These are phyloP conservation scores for Cheilosia variabilis DNA, from an alignment of 2,888 invertebrate genomes.

Conservation along the genomic window DNA sequence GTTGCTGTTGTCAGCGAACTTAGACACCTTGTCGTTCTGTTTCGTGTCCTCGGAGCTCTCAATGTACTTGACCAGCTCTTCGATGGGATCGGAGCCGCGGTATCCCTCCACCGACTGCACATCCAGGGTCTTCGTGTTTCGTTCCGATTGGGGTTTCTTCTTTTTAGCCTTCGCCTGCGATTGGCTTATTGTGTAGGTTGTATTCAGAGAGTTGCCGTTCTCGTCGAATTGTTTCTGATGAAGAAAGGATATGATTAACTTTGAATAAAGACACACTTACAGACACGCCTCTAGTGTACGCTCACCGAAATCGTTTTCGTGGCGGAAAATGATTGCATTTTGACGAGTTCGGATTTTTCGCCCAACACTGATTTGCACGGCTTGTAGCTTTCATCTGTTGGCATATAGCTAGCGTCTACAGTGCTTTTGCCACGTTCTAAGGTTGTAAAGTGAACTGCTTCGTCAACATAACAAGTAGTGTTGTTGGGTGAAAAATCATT, in stretches of 20 bases:
- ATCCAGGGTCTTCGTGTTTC: constrained; percentile 84
- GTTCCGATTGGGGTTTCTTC: constrained; percentile 86
- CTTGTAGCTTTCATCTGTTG: constrained; percentile 80
- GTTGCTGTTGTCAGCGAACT: constrained; percentile 77
- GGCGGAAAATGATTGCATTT: constrained; percentile 76
- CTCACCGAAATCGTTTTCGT: constrained; percentile 78
- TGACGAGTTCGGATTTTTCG: constrained; percentile 77
- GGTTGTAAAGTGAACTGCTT: constrained; percentile 79
- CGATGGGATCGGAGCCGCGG: constrained; percentile 90
- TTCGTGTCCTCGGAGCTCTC: constrained; percentile 86
- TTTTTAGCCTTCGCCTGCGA: constrained; percentile 87
- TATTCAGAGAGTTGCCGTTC: constrained; percentile 89
- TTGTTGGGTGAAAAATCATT: constrained; percentile 78
- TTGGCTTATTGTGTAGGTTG: constrained; percentile 83
- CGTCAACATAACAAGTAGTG: constrained; percentile 79
- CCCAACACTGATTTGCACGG: constrained; percentile 80
- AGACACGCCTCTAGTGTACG: constrained; percentile 56
- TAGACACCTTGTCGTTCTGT: constrained; percentile 83
- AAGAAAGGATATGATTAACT: constrained; percentile 78
- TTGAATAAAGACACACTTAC: constrained; percentile 55
- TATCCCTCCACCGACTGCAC: constrained; percentile 90
- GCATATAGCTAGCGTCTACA: constrained; percentile 78
- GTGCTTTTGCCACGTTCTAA: constrained; percentile 79
- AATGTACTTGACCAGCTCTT: constrained; percentile 91
- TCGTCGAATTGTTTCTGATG: constrained; percentile 89